Evolutionary conservation across 1,140 invertebrate species (phyloP), one percentile per base, ranked within the genome.

Genomic region (Trissolcus basalis): DNA sequence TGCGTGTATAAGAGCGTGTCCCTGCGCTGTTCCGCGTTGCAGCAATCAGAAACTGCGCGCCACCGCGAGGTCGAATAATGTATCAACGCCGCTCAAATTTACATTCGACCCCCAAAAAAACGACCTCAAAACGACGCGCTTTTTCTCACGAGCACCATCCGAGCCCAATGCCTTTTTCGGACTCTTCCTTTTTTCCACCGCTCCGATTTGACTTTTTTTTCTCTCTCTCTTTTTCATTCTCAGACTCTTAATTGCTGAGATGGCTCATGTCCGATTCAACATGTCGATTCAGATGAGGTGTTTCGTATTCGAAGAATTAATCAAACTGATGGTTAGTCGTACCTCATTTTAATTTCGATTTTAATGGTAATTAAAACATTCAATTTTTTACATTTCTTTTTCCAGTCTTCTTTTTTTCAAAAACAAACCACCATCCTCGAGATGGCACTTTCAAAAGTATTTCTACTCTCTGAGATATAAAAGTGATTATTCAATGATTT

Each of bases 21-120:
- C 33, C 59, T 49, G 58, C 59, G 49, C 43, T 55, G 67, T 67
- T 73, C 70, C 70, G 70, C 61, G 70, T 67, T 73, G 61, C 61
- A 39, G 54, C 55, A 67, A 73, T 67, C 61, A 65, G 14, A 54
- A 60, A 65, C 55, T 43, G 48, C 69, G 56, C 61, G 56, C 61
- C 61, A 50, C 70, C 61, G 56, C 55, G 56, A 69, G 44, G 13
- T 43, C 32, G 50, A 13, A 39, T n/a, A n/a, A n/a, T 8, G 56
- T 56, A 71, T 71, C 68, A 54, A 65, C 51, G 59, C 50, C 51
- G 53, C 35, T 67, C 53, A 51, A 61, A 71, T 63, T 71, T 72
- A 64, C 68, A 59, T 59, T 44, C 36, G 39, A 3, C n/a, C n/a
- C 33, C 51, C 49, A 58, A 69, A 54, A 50, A 51, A 43, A 53